phyloP scores from a whole-genome alignment of 2,797 vertebrate genomes.

The Spheniscus humboldti region DNA sequence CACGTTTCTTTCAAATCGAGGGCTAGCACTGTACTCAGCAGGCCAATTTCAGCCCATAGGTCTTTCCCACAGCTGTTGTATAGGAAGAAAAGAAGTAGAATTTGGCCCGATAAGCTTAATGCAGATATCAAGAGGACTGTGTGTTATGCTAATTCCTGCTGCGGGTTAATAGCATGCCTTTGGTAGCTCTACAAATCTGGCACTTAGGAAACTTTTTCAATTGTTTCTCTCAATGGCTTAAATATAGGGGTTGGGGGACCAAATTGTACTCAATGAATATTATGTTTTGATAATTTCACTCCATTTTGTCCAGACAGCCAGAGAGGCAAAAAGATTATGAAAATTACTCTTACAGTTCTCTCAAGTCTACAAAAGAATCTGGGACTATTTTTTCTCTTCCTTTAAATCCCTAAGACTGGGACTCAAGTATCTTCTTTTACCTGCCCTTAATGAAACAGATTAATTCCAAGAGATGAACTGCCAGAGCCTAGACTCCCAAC shows the following conservation, averaged over 20 bases:
- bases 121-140: neutral
- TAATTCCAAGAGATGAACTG: neutral
- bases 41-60: neutral
- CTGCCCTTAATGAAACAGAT: neutral
- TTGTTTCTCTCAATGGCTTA: neutral
- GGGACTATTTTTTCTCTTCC: neutral
- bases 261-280: neutral
- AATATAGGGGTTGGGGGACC: neutral
- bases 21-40: neutral
- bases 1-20: neutral
- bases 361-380: neutral
- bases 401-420: neutral
- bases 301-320: neutral
- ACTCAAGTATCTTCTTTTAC: neutral
- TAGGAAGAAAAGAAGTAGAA: neutral
- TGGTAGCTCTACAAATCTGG: neutral
- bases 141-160: neutral
- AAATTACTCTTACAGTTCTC: neutral
- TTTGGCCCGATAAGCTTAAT: neutral
- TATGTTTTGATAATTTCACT: neutral
- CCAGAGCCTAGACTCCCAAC: neutral
- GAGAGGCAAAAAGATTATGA: neutral
- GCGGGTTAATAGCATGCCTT: neutral
- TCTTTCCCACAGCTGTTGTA: neutral
- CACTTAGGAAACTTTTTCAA: neutral